These are phyloP conservation scores for Mirounga angustirostris DNA, from an alignment of 2,113 vertebrate species.

Conservation along the genomic window DNA sequence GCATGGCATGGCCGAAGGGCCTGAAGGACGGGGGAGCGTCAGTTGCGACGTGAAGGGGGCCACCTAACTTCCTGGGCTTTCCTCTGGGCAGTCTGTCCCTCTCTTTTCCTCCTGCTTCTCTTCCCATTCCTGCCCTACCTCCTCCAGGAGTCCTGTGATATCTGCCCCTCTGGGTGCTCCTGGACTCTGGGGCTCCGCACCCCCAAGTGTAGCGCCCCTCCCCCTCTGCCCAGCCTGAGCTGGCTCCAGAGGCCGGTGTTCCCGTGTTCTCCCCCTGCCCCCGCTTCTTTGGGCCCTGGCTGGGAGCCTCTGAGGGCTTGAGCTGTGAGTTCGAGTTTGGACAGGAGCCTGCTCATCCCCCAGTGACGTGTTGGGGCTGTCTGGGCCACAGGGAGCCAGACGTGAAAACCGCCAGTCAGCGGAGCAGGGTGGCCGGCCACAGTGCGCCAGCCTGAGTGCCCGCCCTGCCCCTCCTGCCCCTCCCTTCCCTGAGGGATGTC, in stretches of 20 bases:
- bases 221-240: not conserved
- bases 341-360: not conserved
- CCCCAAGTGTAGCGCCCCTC: not conserved
- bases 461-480: constrained; percentile 17
- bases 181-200: not conserved
- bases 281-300: not conserved
- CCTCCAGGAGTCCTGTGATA: not conserved
- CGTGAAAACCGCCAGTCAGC: constrained; percentile 51
- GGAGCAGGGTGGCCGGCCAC: constrained; percentile 57
- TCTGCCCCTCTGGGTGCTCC: not conserved
- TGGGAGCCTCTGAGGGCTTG: not conserved
- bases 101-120: not conserved
- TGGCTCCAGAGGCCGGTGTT: not conserved
- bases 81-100: not conserved
- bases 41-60: not conserved
- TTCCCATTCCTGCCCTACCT: too few relatives aligned
- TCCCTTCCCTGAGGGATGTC: constrained; percentile 67
- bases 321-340: constrained; percentile 60
- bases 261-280: not conserved
- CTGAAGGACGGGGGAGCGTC: not conserved
- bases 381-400: constrained; percentile 76
- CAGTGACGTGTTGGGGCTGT: constrained; percentile 44
- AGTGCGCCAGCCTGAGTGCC: constrained; percentile 60
- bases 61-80: too few relatives aligned
- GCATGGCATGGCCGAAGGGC: not conserved